Percentiles rank a stretch among this genome's conserved stretches.
Evolutionary conservation across 2,113 vertebrate species (phyloP).

Genomic region (Lanius ludovicianus): DNA sequence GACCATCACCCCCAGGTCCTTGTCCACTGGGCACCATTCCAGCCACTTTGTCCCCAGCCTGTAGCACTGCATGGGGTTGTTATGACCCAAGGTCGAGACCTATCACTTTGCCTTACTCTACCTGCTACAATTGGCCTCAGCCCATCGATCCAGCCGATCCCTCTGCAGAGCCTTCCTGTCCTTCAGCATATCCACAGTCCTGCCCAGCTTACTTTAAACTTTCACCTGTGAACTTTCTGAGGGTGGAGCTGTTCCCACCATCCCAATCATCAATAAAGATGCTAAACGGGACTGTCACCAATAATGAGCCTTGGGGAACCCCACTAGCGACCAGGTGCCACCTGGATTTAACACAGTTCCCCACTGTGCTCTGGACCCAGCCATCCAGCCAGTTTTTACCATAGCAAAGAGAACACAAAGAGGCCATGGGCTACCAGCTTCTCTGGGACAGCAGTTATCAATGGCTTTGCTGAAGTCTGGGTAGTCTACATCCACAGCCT

Average conservation of each 20-base stretch:
- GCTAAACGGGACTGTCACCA: neutral
- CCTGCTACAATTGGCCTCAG: neutral
- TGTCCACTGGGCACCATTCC: fast-evolving
- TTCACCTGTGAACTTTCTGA: neutral
- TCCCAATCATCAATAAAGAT: neutral
- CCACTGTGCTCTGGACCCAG: fast-evolving
- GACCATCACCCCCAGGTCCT: neutral
- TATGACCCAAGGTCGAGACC: neutral
- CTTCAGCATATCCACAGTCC: neutral
- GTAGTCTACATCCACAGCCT: neutral
- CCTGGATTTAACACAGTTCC: neutral
- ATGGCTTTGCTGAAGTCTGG: neutral
- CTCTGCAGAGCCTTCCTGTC: neutral
- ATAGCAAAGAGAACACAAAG: fast-evolving
- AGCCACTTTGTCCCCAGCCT: neutral
- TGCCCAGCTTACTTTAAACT: neutral
- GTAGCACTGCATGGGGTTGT: fast-evolving
- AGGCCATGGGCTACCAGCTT: neutral
- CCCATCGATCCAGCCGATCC: neutral
- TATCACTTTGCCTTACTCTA: neutral
- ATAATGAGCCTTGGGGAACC: neutral
- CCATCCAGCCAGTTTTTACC: neutral
- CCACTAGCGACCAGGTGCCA: neutral
- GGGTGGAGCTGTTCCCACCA: neutral
- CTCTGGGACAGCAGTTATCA: neutral